Percentiles rank a stretch among this genome's conserved stretches.
phyloP scores from a whole-genome alignment of 2,797 vertebrate genomes.

The Cygnus olor region DNA sequence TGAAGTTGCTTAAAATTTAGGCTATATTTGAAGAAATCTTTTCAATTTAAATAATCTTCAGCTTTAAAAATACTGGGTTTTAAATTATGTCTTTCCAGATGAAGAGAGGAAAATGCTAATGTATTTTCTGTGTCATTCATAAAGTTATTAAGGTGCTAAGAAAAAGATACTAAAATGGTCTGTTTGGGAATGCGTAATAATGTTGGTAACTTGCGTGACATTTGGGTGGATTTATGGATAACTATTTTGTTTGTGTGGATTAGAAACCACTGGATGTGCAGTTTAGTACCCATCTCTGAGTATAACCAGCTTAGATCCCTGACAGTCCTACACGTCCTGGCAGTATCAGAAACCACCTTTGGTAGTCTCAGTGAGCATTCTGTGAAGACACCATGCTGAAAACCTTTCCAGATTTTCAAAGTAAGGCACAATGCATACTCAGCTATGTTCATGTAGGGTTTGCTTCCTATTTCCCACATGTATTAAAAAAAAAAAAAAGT shows the following conservation, averaged over 20 bases:
- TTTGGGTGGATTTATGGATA: background rate
- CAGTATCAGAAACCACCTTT: background rate
- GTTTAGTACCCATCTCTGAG: background rate
- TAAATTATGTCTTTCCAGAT: background rate
- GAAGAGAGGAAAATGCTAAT: background rate
- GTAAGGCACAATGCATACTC: background rate
- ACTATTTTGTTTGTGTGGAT: background rate
- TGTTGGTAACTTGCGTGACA: background rate
- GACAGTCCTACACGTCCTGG: background rate
- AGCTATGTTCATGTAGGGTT: background rate
- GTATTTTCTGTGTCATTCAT: background rate
- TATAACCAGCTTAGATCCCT: background rate
- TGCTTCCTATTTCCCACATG: background rate
- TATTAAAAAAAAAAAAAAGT: background rate
- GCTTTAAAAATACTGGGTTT: background rate
- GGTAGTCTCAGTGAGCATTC: background rate
- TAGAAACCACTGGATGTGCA: background rate
- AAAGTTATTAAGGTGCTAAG: background rate
- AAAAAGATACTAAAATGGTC: background rate
- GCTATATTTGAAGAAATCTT: background rate
- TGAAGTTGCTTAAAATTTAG: background rate
- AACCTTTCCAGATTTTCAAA: background rate
- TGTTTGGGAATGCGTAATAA: background rate
- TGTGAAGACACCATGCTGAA: background rate
- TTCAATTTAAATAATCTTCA: background rate